Evolutionary conservation across 1,140 invertebrate species (phyloP).

Genomic region (Ceratosolen fusciceps): DNA sequence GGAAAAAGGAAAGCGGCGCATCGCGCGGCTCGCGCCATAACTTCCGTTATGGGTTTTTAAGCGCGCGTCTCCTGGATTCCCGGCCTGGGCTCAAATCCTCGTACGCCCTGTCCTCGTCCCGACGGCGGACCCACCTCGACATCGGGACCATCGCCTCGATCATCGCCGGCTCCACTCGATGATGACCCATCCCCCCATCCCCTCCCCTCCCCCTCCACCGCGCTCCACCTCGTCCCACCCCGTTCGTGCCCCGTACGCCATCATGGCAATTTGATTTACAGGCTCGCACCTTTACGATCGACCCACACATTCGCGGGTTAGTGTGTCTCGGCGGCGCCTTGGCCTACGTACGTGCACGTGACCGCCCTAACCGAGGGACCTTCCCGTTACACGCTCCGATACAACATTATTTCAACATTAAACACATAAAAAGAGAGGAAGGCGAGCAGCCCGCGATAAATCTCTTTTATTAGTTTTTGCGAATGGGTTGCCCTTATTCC

Average conservation of each 20-base stretch:
- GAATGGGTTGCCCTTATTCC: conserved; percentile 26
- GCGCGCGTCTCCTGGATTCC: conserved; percentile 49
- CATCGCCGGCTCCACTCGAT: too few species aligned
- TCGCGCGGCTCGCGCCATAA: conserved; percentile 52
- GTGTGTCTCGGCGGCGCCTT: conserved; percentile 39
- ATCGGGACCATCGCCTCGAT: too few species aligned
- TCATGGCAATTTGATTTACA: conserved; percentile 61
- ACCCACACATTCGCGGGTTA: conserved; percentile 51
- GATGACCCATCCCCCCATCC: not conserved
- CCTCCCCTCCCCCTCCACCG: not conserved
- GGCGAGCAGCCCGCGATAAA: conserved; percentile 25
- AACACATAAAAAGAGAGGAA: conserved; percentile 30
- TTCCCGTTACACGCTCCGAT: conserved; percentile 25
- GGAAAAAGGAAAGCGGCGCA: conserved; percentile 40
- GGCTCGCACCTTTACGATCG: conserved; percentile 62
- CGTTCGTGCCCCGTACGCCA: conserved; percentile 30
- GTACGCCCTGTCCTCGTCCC: not conserved
- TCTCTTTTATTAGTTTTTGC: conserved; percentile 44
- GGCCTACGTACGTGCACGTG: conserved; percentile 26
- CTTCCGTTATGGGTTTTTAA: conserved; percentile 60
- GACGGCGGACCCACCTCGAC: too few species aligned
- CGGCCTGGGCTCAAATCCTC: conserved; percentile 4
- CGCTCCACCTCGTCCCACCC: not conserved
- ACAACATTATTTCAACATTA: conserved; percentile 48
- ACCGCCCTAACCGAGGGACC: conserved; percentile 43